Evolutionary conservation across 2,113 vertebrate genomes (phyloP), one percentile per base, ranked within the genome.

Genomic region (Zosterops hypoxanthus): DNA sequence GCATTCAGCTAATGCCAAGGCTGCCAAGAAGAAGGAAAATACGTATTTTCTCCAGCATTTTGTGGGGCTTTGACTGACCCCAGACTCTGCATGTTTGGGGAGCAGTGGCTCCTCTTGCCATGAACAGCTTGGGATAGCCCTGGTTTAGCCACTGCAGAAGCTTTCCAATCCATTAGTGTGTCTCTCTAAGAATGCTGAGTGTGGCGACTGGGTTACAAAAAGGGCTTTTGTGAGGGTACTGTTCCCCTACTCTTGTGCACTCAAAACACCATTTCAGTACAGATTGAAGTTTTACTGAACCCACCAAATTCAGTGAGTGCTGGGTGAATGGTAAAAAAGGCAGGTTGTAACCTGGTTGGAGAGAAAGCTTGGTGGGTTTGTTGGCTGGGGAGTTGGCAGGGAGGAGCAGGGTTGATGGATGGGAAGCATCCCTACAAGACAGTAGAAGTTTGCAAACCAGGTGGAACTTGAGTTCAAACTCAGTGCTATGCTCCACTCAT

Each of bases 401-500:
- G 28, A 73, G 12, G 29, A 77, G 11, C 13, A 59, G 21, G 1
- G 16, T 8, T 88, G 59, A 41, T 50, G 23, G 12, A 26, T 75
- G 29, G 39, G 36, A 91, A 78, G 47, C 11, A 34, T 72, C 31
- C 41, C 68, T 63, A 86, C 7, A 49, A 42, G 42, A 65, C 8
- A 90, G 33, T 6, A 77, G 49, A 88, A 68, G 13, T 82, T 56
- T 86, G 39, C 15, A 44, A 77, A 52, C n/a, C 25, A 79, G 24
- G n/a, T 82, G 34, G 34, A 90, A 85, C 16, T 6, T 2, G 9
- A 15, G 14, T 94, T 92, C 73, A 93, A 86, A 86, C 28, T 5
- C 34, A 36, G 20, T 78, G 65, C 50, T 69, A 41, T 2, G 3
- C 23, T 70, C 17, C 1, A 2, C 49, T 95, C 0, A 0, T 50